These are phyloP conservation scores for Drymonia ruficornis DNA, from an alignment of 2,888 invertebrate species.

Conservation along the genomic window DNA sequence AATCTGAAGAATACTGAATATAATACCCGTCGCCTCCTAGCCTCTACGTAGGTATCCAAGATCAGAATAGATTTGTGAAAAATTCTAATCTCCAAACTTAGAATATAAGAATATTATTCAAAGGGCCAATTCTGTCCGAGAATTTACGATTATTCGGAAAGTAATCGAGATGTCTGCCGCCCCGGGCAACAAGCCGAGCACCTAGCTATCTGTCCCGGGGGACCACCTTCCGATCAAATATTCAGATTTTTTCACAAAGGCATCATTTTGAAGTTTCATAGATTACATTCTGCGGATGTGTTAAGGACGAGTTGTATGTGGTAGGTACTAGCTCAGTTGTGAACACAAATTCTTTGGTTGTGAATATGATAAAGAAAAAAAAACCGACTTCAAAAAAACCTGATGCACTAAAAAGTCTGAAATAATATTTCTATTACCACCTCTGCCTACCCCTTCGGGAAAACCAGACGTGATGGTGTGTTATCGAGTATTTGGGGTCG, in stretches of 20 bases:
- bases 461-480: no score
- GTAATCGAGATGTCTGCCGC: slow-evolving; percentile 43
- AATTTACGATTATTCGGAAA: slow-evolving; percentile 65
- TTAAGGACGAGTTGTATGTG: no score
- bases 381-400: no score
- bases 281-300: background rate
- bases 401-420: no score
- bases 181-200: slow-evolving; percentile 34
- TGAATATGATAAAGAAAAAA: no score
- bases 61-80: slow-evolving; percentile 21
- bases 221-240: slow-evolving; percentile 39
- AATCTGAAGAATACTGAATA: no score
- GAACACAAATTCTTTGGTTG: no score
- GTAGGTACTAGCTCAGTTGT: no score
- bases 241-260: slow-evolving; percentile 26
- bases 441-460: no score
- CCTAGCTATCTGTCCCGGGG: slow-evolving; percentile 48
- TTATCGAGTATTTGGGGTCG: no score
- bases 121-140: slow-evolving; percentile 46
- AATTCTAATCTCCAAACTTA: slow-evolving; percentile 28
- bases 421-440: no score
- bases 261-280: slow-evolving; percentile 20
- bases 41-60: slow-evolving; percentile 1
- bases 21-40: slow-evolving; percentile 1
- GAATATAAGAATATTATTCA: slow-evolving; percentile 39